Conservation (phyloP, 2,888 invertebrate species). For the Tenthredo mesomela region DNA sequence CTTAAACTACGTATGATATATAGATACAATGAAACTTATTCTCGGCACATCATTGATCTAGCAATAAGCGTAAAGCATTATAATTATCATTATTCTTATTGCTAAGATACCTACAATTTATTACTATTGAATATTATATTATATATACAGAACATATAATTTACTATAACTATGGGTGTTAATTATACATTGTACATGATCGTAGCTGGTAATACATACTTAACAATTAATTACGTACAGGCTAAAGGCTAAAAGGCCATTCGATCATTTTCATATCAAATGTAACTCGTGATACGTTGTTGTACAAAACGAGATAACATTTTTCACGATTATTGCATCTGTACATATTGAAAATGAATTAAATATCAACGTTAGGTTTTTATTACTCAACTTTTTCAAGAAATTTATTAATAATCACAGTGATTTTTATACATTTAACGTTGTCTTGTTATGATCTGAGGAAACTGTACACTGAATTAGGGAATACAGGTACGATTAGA, state of each 20-base stretch:
- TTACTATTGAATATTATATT: conserved; percentile 58
- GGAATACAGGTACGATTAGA: conserved; percentile 27
- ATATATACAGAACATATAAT: conserved; percentile 56
- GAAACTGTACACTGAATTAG: conserved; percentile 14
- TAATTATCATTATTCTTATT: conserved; percentile 10
- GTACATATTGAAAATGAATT: neutral
- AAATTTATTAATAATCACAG: neutral
- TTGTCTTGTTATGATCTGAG: neutral
- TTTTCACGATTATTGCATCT: neutral
- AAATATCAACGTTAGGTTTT: neutral
- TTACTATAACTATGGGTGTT: conserved; percentile 51
- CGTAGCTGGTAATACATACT: conserved; percentile 9
- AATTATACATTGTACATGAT: conserved; percentile 65
- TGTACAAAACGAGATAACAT: neutral
- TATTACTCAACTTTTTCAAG: neutral
- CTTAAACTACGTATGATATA: conserved; percentile 65
- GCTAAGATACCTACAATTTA: neutral
- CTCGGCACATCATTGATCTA: conserved; percentile 26
- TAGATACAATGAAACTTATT: conserved; percentile 53
- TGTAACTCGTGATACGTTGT: neutral
- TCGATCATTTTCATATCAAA: conserved; percentile 3
- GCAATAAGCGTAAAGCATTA: conserved; percentile 38
- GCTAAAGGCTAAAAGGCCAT: conserved; percentile 28
- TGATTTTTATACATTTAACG: neutral
- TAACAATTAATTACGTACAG: conserved; percentile 25